A percentile compares a stretch with the other conserved stretches of the same genome.
Conservation (phyloP, 92 coral and sea anemone species). For the Heteractis magnifica region DNA sequence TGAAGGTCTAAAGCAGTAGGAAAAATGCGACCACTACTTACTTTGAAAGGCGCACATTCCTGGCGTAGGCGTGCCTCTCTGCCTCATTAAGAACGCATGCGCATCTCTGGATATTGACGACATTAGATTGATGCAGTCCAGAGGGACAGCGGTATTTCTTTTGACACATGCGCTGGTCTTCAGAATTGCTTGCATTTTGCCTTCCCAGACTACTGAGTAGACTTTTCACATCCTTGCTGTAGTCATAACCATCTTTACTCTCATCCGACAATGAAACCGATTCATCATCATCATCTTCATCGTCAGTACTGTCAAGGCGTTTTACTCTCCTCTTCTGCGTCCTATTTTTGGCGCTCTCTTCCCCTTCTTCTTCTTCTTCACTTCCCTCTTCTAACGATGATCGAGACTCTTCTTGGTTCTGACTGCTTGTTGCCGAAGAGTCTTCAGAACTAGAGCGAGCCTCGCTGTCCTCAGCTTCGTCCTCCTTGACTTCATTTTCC, state of each 20-base stretch:
- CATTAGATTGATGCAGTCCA: constrained; percentile 36
- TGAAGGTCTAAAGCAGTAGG: no score
- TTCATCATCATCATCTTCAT: constrained; percentile 16
- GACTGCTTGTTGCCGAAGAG: background rate
- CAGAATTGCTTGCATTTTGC: background rate
- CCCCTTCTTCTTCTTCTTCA: background rate
- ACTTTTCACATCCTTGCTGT: background rate
- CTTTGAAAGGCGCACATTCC: constrained; percentile 22
- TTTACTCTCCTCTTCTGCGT: constrained; percentile 16
- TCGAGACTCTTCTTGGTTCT: background rate
- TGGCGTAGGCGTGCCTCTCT: constrained; percentile 18
- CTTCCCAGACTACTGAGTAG: background rate
- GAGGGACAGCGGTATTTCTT: constrained; percentile 34
- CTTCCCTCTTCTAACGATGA: background rate
- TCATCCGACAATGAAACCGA: constrained; percentile 6
- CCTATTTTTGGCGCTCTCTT: constrained; percentile 4
- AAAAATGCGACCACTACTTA: constrained; percentile 9
- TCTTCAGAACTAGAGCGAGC: background rate
- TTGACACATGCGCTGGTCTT: constrained; percentile 1
- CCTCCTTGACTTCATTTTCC: background rate
- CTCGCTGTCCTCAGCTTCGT: constrained; percentile 1
- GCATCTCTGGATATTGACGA: constrained; percentile 38
- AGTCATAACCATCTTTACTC: constrained; percentile 16
- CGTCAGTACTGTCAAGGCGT: constrained; percentile 27
- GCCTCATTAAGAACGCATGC: constrained; percentile 34